Evolutionary conservation across 2,888 invertebrate genomes (phyloP).

Genomic region (Netelia inedita): DNA sequence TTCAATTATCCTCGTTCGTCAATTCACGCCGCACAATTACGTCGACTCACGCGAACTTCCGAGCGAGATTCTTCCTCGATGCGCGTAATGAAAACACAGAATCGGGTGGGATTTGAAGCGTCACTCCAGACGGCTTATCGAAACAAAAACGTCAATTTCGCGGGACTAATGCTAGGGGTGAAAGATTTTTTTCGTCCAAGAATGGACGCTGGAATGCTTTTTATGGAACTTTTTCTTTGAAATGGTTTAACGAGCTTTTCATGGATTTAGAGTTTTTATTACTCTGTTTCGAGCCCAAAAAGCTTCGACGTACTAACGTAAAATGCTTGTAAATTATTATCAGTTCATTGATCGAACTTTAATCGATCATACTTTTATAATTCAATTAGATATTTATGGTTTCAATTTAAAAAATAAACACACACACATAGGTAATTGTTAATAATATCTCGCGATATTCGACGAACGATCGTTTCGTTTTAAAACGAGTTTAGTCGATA

Average conservation of each 20-base stretch:
- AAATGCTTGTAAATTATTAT: too few relatives aligned
- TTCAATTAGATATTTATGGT: too few relatives aligned
- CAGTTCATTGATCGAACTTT: not conserved
- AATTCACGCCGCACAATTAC: constrained; percentile 21
- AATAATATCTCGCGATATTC: too few relatives aligned
- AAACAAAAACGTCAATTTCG: not conserved
- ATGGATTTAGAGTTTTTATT: too few relatives aligned
- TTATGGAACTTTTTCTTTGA: not conserved
- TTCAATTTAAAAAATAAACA: too few relatives aligned
- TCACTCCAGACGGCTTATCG: not conserved
- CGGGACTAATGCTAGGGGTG: not conserved
- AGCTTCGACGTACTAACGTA: too few relatives aligned
- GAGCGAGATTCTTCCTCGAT: constrained; percentile 13
- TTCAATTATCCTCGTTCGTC: constrained; percentile 54
- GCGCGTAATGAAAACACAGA: not conserved
- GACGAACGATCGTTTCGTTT: too few relatives aligned
- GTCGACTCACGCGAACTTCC: constrained; percentile 54
- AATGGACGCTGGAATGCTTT: not conserved
- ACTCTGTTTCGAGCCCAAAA: too few relatives aligned
- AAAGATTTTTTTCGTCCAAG: not conserved
- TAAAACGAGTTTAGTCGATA: too few relatives aligned
- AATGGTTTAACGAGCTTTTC: not conserved
- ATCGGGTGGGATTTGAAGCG: not conserved
- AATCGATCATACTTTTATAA: too few relatives aligned
- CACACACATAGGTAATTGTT: too few relatives aligned